phyloP scores from a whole-genome alignment of 1,140 invertebrate genomes.

The Prorops nasuta region DNA sequence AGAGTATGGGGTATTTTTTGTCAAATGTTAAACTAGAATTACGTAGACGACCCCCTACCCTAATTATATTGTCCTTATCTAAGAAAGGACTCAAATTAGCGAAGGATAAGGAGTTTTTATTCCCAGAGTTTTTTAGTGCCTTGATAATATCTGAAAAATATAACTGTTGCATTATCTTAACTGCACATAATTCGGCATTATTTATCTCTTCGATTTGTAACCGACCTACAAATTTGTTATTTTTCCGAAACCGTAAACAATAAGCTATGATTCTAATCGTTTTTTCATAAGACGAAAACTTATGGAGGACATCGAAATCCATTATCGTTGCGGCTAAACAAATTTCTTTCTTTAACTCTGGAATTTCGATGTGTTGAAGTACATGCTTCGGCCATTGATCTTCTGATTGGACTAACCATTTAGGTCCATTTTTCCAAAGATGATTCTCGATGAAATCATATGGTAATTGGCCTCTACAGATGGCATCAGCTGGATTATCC shows the following conservation, averaged over 20 bases:
- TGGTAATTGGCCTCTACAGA: background rate
- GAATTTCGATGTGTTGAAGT: background rate
- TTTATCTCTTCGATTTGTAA: background rate
- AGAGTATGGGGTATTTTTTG: background rate
- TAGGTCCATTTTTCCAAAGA: background rate
- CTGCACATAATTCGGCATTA: background rate
- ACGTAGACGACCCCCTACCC: background rate
- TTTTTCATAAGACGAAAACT: background rate
- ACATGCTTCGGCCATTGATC: background rate
- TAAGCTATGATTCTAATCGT: background rate
- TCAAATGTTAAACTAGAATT: background rate
- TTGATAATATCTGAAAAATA: background rate
- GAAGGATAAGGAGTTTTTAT: background rate
- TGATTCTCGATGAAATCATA: background rate
- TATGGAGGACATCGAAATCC: background rate
- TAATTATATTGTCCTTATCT: background rate
- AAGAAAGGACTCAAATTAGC: background rate
- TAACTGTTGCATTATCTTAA: background rate
- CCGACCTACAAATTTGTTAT: background rate
- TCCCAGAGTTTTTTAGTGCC: background rate
- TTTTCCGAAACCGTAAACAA: background rate
- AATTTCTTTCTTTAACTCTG: background rate
- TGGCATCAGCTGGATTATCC: slow-evolving; percentile 2
- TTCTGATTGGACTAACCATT: background rate
- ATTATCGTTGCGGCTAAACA: background rate